Evolutionary conservation across 2,888 invertebrate genomes (phyloP).

Genomic region (Watsonalla binaria): DNA sequence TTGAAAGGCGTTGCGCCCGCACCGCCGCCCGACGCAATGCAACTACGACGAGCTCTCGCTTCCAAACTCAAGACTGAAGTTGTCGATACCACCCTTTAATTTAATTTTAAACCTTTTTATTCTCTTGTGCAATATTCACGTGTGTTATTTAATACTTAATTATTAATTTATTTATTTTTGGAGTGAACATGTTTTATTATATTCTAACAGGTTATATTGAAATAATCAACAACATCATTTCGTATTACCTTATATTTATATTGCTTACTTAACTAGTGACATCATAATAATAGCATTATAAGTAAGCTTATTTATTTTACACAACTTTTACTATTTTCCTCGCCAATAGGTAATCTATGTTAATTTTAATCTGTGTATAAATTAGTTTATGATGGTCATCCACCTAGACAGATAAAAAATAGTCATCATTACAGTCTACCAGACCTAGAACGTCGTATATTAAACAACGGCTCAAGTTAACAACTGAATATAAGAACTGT

Average conservation of each 20-base stretch:
- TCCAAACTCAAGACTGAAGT: slow-evolving; percentile 92
- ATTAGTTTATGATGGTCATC: slow-evolving; percentile 76
- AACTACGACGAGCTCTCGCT: slow-evolving; percentile 90
- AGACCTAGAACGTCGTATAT: slow-evolving; percentile 65
- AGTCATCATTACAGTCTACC: slow-evolving; percentile 71
- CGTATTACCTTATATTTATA: slow-evolving; percentile 77
- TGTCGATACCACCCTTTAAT: slow-evolving; percentile 72
- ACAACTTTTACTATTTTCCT: slow-evolving; percentile 44
- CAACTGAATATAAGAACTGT: slow-evolving; percentile 73
- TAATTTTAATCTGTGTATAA: slow-evolving; percentile 73
- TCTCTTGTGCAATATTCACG: neutral
- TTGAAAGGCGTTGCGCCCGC: slow-evolving; percentile 74
- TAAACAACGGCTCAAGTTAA: slow-evolving; percentile 45
- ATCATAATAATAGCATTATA: slow-evolving; percentile 76
- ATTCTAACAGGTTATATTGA: slow-evolving; percentile 16
- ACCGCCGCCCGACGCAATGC: slow-evolving; percentile 80
- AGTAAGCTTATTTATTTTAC: slow-evolving; percentile 78
- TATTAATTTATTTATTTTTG: neutral
- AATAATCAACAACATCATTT: slow-evolving; percentile 48
- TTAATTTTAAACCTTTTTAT: slow-evolving; percentile 13
- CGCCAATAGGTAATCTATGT: slow-evolving; percentile 73
- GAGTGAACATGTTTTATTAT: slow-evolving; percentile 1
- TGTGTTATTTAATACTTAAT: neutral
- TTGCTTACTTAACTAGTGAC: slow-evolving; percentile 80
- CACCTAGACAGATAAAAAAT: slow-evolving; percentile 77